Conservation (phyloP, 23 tunicate genomes). For the Halocynthia aurantium region DNA sequence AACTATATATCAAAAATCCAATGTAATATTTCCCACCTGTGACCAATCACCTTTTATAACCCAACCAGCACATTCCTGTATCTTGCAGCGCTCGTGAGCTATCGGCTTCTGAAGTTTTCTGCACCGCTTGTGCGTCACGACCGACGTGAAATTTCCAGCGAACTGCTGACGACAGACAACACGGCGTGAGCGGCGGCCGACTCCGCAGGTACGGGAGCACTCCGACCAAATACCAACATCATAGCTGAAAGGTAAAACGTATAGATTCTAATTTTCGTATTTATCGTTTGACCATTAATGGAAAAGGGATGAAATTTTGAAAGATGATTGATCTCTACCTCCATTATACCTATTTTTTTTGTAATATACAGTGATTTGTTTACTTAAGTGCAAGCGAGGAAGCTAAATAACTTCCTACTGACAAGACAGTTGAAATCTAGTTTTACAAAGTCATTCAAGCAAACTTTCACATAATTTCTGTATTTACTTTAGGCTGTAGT, state of each 20-base stretch:
- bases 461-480: too few species aligned
- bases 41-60: conserved; percentile 46
- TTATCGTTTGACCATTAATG: neutral
- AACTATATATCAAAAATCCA: neutral
- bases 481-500: too few species aligned
- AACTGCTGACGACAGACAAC: conserved; percentile 56
- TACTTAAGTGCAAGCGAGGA: too few species aligned
- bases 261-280: neutral
- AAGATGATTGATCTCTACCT: neutral
- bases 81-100: conserved; percentile 48
- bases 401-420: too few species aligned
- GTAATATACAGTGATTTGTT: too few species aligned
- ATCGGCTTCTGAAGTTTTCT: conserved; percentile 29
- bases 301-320: neutral
- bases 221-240: conserved; percentile 50
- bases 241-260: conserved; percentile 29
- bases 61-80: conserved; percentile 78
- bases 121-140: conserved; percentile 57
- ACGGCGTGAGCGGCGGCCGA: conserved; percentile 44
- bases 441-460: too few species aligned
- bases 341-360: neutral
- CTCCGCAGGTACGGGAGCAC: conserved; percentile 66
- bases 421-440: too few species aligned
- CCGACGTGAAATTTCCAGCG: conserved; percentile 54
- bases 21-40: conserved; percentile 17